Base-by-base conservation (phyloP, 2,113 vertebrate genomes). In the Lates calcarifer region DNA sequence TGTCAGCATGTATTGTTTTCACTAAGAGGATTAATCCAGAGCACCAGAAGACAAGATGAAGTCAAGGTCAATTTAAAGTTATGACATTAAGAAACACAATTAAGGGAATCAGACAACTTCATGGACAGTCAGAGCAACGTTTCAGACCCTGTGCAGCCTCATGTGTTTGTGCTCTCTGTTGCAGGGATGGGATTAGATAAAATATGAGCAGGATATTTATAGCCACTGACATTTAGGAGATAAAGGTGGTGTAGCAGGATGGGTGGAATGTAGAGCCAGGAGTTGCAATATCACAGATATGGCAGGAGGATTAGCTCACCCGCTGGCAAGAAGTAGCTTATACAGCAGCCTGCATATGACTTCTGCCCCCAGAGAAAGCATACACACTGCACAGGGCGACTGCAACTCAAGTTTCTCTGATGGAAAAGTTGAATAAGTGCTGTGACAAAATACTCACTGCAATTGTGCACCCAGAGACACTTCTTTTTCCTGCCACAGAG, bases 171-270 rank as follows among this genome's bases (percentile, higher is more conserved):
- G 85, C 28, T 66, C 63, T 64, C 39, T 31, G 77, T 14, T 75
- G 72, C 61, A 41, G 74, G 74, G 68, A 33, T 74, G 76, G 87
- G 66, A 83, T 84, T 64, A 84, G 74, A 91, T 86, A 6, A 82
- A 79, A 90, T 79, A 88, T 84, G 83, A 89, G 76, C 37, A 3
- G 63, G 49, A 64, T 91, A 91, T 90, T 91, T 92, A 90, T 90
- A 93, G 90, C 67, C 15, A 0, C 18, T 83, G 89, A 91, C 87
- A 92, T 92, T 89, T 85, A 58, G 31, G 82, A 92, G 90, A 91
- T 90, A 86, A 91, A 86, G 66, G 74, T 65, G 47, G 78, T 58
- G 87, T 12, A 58, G 78, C 53, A 66, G 45, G 85, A 82, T 57
- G 81, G 45, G 58, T 53, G 87, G 84, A 88, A 84, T 81, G 71